phyloP scores from a whole-genome alignment of 2,888 invertebrate species.

The Cataglyphis cursor region DNA sequence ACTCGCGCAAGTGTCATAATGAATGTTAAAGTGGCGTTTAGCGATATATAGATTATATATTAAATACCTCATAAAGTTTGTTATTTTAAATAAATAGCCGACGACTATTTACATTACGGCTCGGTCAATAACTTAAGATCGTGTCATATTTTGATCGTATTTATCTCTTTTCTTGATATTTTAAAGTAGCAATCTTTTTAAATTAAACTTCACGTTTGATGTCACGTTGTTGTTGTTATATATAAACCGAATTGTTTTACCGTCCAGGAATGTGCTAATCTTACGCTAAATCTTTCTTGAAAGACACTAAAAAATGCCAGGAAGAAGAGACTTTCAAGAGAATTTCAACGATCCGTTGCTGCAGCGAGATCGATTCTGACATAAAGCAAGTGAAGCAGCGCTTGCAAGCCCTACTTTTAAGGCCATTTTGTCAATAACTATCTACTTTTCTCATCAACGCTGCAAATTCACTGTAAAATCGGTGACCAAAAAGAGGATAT shows the following conservation, averaged over 20 bases:
- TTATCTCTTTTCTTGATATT: background rate
- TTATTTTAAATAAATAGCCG: slow-evolving; percentile 8
- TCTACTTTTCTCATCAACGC: background rate
- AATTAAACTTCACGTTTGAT: background rate
- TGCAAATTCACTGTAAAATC: background rate
- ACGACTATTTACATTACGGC: background rate
- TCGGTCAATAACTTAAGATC: background rate
- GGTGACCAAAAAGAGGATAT: background rate
- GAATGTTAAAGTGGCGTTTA: slow-evolving; percentile 31
- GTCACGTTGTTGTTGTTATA: background rate
- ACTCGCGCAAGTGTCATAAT: background rate
- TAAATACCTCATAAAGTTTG: slow-evolving; percentile 25
- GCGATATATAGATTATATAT: slow-evolving; percentile 19
- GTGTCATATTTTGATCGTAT: background rate
- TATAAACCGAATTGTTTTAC: slow-evolving; percentile 13
- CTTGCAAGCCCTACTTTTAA: slow-evolving; percentile 9
- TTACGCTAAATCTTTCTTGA: slow-evolving; percentile 1
- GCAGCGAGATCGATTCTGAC: slow-evolving; percentile 4
- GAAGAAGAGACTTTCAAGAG: background rate
- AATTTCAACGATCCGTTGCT: slow-evolving; percentile 1
- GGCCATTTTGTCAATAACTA: slow-evolving; percentile 10
- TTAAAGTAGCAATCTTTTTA: background rate
- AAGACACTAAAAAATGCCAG: slow-evolving; percentile 7
- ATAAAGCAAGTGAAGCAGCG: slow-evolving; percentile 12
- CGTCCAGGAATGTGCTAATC: background rate